A percentile compares a stretch with the other conserved stretches of the same genome.
Evolutionary conservation across 2,113 vertebrate genomes (phyloP).

Genomic region (Delphinapterus leucas): DNA sequence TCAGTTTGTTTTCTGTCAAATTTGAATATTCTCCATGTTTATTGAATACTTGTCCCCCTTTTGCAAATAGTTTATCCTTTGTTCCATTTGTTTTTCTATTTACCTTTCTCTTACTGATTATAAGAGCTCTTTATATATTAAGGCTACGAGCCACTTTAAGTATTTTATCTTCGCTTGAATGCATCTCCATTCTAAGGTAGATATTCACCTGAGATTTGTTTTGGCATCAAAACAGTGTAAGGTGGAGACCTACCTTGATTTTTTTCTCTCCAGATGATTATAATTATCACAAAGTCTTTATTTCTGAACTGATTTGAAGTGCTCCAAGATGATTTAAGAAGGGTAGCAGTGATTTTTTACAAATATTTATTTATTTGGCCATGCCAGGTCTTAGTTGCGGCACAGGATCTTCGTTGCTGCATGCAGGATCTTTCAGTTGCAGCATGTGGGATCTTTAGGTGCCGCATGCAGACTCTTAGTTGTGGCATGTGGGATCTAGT

Average conservation of each 20-base stretch:
- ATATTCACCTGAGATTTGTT: neutral
- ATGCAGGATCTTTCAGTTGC: too few relatives aligned
- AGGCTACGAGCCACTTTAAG: neutral
- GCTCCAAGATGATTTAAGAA: neutral
- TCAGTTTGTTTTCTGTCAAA: conserved; percentile 24
- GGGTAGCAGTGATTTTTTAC: neutral
- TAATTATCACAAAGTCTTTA: neutral
- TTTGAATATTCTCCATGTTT: conserved; percentile 9
- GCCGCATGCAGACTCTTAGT: too few relatives aligned
- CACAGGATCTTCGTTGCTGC: too few relatives aligned
- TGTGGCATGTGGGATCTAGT: too few relatives aligned
- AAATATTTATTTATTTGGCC: too few relatives aligned
- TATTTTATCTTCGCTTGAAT: neutral
- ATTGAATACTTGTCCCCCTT: neutral
- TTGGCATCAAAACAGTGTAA: conserved; percentile 14
- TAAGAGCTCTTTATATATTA: conserved; percentile 4
- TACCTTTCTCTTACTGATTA: neutral
- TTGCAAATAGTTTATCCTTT: neutral
- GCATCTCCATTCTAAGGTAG: neutral
- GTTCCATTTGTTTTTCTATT: neutral
- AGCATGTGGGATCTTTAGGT: too few relatives aligned
- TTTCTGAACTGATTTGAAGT: conserved; percentile 29
- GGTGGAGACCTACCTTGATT: neutral
- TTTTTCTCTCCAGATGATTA: neutral
- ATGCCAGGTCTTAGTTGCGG: too few relatives aligned